Evolutionary conservation across 2,888 invertebrate species (phyloP), one percentile per base, ranked within the genome.

Genomic region (Parnassius orleans): DNA sequence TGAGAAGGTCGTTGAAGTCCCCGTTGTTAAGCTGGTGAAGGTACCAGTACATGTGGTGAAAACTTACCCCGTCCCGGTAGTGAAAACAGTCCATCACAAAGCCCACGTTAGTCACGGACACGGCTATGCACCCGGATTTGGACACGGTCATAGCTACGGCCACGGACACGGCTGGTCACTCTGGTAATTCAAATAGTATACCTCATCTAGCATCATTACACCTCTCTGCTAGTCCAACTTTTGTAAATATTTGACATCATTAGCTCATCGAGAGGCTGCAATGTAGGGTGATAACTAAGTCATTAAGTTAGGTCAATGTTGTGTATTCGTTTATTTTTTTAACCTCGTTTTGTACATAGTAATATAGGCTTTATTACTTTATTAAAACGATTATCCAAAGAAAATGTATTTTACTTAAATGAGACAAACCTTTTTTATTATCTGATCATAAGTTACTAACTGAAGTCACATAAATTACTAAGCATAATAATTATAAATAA

Each of bases 281-380:
- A 79, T 76, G 80, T 90, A 87, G 88, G 90, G 89, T 90, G 90
- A 82, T 87, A 87, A 89, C 90, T 91, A 90, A 91, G 91, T 91
- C 91, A 90, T 90, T 90, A 90, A 83, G 83, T 81, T 87, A 87
- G 79, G 81, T 76, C 75, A 80, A 80, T 74, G 75, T 72, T 73
- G 75, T 80, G 70, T 79, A 70, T 80, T 79, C 73, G 73, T 67
- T 66, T 73, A 70, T 72, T 77, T 81, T 46, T 43, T 43, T 48
- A 33, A 33, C 33, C 41, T 41, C 71, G 79, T 84, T 83, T 79
- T 89, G 89, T 90, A 87, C 81, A 89, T 91, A 90, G 82, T 89
- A 84, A 83, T 84, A 74, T 83, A 83, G 80, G 81, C 70, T 68
- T 78, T 76, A 77, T 81, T 82, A 81, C 83, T 79, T 77, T 76